Evolutionary conservation across 1,140 invertebrate species (phyloP), one percentile per base, ranked within the genome.

Genomic region (Pogonomyrmex californicus): DNA sequence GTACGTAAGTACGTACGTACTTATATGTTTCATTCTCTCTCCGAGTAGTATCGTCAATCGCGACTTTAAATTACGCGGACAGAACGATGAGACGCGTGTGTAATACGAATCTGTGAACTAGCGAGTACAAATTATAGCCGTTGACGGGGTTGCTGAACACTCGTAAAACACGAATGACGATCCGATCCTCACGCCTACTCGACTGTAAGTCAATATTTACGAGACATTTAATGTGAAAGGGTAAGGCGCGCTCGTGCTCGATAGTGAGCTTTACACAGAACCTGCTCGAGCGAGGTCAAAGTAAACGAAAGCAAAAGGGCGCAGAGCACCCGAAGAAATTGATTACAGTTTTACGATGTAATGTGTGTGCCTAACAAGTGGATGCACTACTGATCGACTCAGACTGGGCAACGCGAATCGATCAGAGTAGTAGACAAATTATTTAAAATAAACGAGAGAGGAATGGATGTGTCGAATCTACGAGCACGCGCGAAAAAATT

Each of bases 161-260:
- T 86, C 88, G 87, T 87, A 36, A 77, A 87, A 58, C 77, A 49
- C 71, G 71, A 87, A 86, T 89, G 76, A 86, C 58, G 87, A 86
- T 41, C 87, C 54, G 87, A 89, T 87, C 88, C 79, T 77, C 62
- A 63, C 88, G 85, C 88, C 58, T 73, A 86, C 77, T 89, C 62
- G 87, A 58, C 62, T 51, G 51, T 77, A 77, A 87, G 88, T 89
- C 88, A 86, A 90, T 89, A 90, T 90, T 90, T 89, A 90, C 77
- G 88, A 87, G 70, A 66, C 63, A 83, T 66, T 88, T 88, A 86
- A 89, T 56, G 87, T 54, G 71, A 73, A 78, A 86, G 88, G 77
- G 85, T 49, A 56, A 79, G 54, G n/a, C 23, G 86, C n/a, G 54
- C 10, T 17, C 10, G n/a, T 12, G 12, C 49, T 23, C 65, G 10